Conservation (phyloP, 2,888 invertebrate genomes). For the Cheiracanthium punctorium region DNA sequence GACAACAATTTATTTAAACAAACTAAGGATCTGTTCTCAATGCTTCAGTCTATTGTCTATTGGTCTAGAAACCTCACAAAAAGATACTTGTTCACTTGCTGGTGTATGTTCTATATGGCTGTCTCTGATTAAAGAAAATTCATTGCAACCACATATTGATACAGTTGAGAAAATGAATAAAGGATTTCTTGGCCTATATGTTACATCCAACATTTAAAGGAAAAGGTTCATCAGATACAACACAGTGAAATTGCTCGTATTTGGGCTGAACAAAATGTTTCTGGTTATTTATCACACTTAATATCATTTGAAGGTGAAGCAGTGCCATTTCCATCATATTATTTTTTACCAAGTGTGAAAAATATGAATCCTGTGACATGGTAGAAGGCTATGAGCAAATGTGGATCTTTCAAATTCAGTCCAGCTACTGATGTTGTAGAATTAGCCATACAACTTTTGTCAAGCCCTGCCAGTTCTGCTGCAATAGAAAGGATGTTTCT, state of each 20-base stretch:
- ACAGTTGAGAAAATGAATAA: too few relatives aligned
- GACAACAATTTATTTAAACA: too few relatives aligned
- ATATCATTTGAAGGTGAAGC: conserved; percentile 3
- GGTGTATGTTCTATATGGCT: too few relatives aligned
- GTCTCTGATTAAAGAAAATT: too few relatives aligned
- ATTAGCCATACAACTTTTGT: conserved; percentile 1
- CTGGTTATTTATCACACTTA: neutral
- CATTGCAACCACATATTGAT: too few relatives aligned
- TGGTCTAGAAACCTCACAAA: too few relatives aligned
- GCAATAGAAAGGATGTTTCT: neutral
- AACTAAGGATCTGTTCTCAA: too few relatives aligned
- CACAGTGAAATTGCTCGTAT: neutral
- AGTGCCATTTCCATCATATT: neutral
- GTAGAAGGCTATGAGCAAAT: neutral
- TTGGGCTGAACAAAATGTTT: neutral
- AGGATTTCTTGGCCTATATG: too few relatives aligned
- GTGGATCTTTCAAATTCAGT: neutral
- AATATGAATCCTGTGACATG: neutral
- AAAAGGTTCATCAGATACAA: too few relatives aligned
- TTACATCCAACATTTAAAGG: too few relatives aligned
- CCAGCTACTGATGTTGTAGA: neutral
- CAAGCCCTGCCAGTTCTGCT: neutral
- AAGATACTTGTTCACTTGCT: too few relatives aligned
- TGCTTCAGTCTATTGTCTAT: too few relatives aligned
- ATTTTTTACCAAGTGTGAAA: neutral